Conservation (phyloP, 2,797 vertebrate species). For the Chrosomus eos region DNA sequence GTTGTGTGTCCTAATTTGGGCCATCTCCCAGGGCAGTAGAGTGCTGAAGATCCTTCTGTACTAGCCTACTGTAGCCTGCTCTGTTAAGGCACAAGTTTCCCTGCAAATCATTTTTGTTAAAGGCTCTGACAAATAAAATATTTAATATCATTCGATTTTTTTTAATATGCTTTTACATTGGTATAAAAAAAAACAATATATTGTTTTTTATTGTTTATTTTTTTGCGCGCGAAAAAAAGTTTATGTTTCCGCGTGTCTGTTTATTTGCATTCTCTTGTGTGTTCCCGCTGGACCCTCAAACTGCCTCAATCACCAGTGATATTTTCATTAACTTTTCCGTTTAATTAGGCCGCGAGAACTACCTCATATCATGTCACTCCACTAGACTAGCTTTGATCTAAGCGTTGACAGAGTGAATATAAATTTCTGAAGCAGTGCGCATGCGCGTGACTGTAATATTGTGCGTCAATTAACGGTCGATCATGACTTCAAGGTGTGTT, state of each 20-base stretch:
- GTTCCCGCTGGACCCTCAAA: slow-evolving; percentile 6
- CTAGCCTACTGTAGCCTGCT: background rate
- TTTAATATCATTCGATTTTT: background rate
- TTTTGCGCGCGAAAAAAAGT: no score
- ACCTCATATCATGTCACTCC: slow-evolving; percentile 61
- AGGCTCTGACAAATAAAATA: background rate
- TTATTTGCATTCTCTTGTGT: background rate
- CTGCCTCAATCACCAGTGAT: slow-evolving; percentile 62
- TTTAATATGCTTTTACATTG: background rate
- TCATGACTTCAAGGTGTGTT: background rate
- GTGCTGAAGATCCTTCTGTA: background rate
- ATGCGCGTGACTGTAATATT: background rate
- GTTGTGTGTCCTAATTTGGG: background rate
- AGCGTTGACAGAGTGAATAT: background rate
- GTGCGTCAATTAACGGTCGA: background rate
- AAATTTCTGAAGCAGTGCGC: background rate
- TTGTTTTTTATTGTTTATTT: background rate
- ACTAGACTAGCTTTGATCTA: slow-evolving; percentile 40
- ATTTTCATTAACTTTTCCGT: slow-evolving; percentile 61
- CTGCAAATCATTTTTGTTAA: background rate
- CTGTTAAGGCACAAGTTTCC: background rate
- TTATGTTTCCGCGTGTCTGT: slow-evolving; percentile 21
- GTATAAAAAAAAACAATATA: no score
- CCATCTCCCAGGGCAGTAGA: background rate
- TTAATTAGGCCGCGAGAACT: slow-evolving; percentile 66